A percentile compares a stretch with the other conserved stretches of the same genome.
phyloP scores from a whole-genome alignment of 2,113 vertebrate genomes.

The Aegotheles bennettii region DNA sequence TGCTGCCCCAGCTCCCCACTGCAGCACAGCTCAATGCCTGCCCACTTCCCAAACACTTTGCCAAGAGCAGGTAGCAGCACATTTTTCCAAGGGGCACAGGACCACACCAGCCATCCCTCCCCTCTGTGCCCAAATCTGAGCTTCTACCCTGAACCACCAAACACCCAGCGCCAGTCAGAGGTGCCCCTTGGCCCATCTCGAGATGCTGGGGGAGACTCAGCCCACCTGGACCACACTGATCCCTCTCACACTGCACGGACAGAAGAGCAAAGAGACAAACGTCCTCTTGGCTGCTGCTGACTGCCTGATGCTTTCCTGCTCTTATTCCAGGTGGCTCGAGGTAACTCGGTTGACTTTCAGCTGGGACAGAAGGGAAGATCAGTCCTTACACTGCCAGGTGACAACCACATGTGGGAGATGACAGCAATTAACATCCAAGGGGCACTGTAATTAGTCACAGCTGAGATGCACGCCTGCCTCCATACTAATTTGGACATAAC shows the following conservation, averaged over 20 bases:
- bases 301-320: background rate
- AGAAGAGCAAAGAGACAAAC: background rate
- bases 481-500: background rate
- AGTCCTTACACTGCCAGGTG: background rate
- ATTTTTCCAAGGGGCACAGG: background rate
- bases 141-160: background rate
- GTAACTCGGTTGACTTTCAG: background rate
- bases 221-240: fast-evolving
- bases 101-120: fast-evolving
- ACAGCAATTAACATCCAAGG: background rate
- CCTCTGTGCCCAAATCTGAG: background rate
- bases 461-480: background rate
- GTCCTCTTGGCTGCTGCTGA: background rate
- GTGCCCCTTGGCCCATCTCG: background rate
- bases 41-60: background rate
- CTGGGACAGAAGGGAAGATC: background rate
- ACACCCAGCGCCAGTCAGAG: background rate
- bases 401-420: background rate
- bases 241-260: background rate
- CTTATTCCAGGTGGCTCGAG: background rate
- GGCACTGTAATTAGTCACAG: background rate
- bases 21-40: background rate
- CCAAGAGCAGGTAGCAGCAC: background rate
- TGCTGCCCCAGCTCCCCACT: background rate
- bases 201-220: background rate